A percentile compares a stretch with the other conserved stretches of the same genome.
Conservation (phyloP, 1,140 invertebrate genomes). For the Euschistus heros region DNA sequence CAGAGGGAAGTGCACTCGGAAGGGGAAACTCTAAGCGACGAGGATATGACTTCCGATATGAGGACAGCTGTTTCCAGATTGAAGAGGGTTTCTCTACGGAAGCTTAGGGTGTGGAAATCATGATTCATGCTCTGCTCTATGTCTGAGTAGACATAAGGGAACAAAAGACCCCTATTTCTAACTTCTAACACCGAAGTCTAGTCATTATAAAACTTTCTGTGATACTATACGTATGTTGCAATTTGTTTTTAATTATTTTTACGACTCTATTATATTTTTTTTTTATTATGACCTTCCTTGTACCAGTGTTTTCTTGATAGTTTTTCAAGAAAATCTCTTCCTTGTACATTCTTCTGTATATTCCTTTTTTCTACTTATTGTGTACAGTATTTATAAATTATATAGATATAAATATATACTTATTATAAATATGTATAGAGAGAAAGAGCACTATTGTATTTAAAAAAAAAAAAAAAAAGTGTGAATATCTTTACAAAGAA, state of each 20-base stretch:
- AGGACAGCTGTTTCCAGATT: slow-evolving; percentile 47
- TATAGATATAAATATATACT: slow-evolving; percentile 20
- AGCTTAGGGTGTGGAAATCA: slow-evolving; percentile 65
- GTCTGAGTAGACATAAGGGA: slow-evolving; percentile 4
- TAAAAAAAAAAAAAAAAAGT: slow-evolving; percentile 9
- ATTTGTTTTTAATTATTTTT: slow-evolving; percentile 27
- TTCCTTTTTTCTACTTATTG: slow-evolving; percentile 22
- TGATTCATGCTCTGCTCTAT: slow-evolving; percentile 33
- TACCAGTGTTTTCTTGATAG: not conserved
- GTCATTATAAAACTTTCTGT: slow-evolving; percentile 31
- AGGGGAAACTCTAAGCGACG: slow-evolving; percentile 52
- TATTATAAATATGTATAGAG: slow-evolving; percentile 18
- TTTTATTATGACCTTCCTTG: slow-evolving; percentile 6
- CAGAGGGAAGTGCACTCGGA: slow-evolving; percentile 60
- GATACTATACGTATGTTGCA: slow-evolving; percentile 29
- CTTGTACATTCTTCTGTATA: slow-evolving; percentile 22
- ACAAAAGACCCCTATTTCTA: slow-evolving; percentile 9
- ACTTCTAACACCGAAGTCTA: slow-evolving; percentile 27
- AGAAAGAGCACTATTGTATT: slow-evolving; percentile 19
- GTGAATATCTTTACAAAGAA: slow-evolving; percentile 18
- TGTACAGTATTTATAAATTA: slow-evolving; percentile 17
- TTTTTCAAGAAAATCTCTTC: slow-evolving; percentile 15
- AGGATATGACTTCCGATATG: slow-evolving; percentile 37
- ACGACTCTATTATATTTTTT: slow-evolving; percentile 21
- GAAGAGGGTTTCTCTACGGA: slow-evolving; percentile 62